Evolutionary conservation across 2,888 invertebrate genomes (phyloP).

Genomic region (Lasioglossum morio): DNA sequence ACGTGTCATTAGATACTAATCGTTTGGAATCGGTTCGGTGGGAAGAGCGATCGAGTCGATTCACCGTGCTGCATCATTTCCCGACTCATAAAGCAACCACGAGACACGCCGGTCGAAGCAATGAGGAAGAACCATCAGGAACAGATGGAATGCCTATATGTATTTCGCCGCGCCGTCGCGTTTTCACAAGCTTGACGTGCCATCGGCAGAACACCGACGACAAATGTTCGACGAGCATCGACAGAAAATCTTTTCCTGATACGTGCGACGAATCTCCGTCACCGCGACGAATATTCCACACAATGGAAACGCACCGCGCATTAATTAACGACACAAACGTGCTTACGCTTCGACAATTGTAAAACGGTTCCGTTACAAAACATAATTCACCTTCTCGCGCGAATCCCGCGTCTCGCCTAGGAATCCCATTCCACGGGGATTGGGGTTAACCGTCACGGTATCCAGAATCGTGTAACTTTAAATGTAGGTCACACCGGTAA

Average conservation of each 20-base stretch:
- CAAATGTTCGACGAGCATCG: conserved; percentile 9
- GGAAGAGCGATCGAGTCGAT: conserved; percentile 26
- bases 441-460: conserved; percentile 37
- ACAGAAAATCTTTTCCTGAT: conserved; percentile 51
- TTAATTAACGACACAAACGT: conserved; percentile 32
- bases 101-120: conserved; percentile 22
- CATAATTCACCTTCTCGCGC: not conserved
- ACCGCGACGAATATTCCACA: conserved; percentile 23
- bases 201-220: conserved; percentile 18
- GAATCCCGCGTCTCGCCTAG: not conserved
- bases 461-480: conserved; percentile 30
- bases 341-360: not conserved
- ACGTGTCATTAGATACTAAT: conserved; percentile 43
- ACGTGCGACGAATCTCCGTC: conserved; percentile 41
- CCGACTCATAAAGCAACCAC: conserved; percentile 21
- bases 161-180: conserved; percentile 7
- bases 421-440: not conserved
- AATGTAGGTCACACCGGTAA: conserved; percentile 51
- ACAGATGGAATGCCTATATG: conserved; percentile 16
- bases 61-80: conserved; percentile 49
- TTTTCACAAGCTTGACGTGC: conserved; percentile 38
- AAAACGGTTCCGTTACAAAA: not conserved
- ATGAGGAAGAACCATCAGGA: conserved; percentile 49
- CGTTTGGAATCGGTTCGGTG: conserved; percentile 37
- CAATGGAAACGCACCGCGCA: conserved; percentile 26